Conservation (phyloP, 2,113 vertebrate genomes). For the Menura novaehollandiae region DNA sequence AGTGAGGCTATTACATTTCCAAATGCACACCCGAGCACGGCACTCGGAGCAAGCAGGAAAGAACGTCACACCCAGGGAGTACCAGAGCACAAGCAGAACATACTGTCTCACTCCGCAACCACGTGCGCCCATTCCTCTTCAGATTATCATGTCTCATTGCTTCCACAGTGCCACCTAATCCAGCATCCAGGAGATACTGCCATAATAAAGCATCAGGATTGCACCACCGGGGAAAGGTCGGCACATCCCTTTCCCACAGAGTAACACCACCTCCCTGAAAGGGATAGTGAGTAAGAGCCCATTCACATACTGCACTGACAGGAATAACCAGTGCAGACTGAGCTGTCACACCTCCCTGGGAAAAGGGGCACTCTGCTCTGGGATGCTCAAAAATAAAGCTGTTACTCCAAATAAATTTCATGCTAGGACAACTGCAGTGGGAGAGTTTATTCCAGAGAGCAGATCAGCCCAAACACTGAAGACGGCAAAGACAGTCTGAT, state of each 20-base stretch:
- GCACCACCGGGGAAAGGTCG: not conserved
- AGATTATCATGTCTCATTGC: accelerated
- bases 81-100: not conserved
- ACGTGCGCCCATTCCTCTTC: accelerated
- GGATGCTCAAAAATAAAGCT: not conserved
- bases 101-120: accelerated
- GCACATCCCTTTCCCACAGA: not conserved
- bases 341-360: accelerated
- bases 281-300: accelerated
- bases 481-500: not conserved
- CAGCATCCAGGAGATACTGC: not conserved
- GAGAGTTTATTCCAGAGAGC: not conserved
- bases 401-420: not conserved
- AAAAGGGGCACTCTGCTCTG: not conserved
- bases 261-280: not conserved
- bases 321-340: accelerated
- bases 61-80: accelerated
- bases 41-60: not conserved
- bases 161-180: not conserved
- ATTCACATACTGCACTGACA: not conserved
- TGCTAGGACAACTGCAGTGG: not conserved
- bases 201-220: not conserved
- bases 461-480: not conserved
- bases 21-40: accelerated
- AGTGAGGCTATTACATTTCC: not conserved